Percentiles rank a stretch among this genome's conserved stretches.
Evolutionary conservation across 2,113 vertebrate species (phyloP).

Genomic region (Dasyurus viverrinus): DNA sequence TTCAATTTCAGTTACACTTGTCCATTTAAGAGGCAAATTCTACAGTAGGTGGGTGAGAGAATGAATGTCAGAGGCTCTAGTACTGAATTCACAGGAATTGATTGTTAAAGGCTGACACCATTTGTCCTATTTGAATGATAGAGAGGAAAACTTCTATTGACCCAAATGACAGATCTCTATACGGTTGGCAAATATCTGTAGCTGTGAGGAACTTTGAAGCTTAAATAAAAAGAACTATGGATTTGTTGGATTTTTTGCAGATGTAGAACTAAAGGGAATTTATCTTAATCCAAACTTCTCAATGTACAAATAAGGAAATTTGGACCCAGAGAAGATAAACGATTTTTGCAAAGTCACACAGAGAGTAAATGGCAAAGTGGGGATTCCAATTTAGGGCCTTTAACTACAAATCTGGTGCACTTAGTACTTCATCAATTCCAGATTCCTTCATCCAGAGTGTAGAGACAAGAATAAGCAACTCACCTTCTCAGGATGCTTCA

Average conservation of each 20-base stretch:
- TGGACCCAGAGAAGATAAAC: not conserved
- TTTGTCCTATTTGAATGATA: slow-evolving; percentile 39
- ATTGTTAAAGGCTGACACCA: slow-evolving; percentile 30
- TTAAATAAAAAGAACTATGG: not conserved
- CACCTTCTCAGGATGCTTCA: not conserved
- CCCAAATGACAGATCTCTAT: slow-evolving; percentile 18
- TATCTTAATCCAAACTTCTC: not conserved
- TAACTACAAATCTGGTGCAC: not conserved
- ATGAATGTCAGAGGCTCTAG: slow-evolving; percentile 28
- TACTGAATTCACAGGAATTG: slow-evolving; percentile 20
- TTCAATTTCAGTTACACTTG: slow-evolving; percentile 35
- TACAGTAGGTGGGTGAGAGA: not conserved
- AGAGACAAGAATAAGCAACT: not conserved
- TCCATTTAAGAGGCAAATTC: slow-evolving; percentile 14
- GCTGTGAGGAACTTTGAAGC: not conserved
- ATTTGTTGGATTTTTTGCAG: not conserved
- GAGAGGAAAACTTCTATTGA: not conserved
- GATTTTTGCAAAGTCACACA: not conserved
- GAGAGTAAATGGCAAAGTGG: not conserved
- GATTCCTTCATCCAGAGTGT: not conserved
- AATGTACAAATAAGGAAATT: not conserved
- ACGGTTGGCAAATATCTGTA: not conserved
- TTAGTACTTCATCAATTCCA: not conserved
- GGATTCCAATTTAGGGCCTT: not conserved
- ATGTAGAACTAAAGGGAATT: not conserved